Percentiles rank a stretch among this genome's conserved stretches.
Evolutionary conservation across 2,888 invertebrate genomes (phyloP).

Genomic region (Pantelozetes paolii): DNA sequence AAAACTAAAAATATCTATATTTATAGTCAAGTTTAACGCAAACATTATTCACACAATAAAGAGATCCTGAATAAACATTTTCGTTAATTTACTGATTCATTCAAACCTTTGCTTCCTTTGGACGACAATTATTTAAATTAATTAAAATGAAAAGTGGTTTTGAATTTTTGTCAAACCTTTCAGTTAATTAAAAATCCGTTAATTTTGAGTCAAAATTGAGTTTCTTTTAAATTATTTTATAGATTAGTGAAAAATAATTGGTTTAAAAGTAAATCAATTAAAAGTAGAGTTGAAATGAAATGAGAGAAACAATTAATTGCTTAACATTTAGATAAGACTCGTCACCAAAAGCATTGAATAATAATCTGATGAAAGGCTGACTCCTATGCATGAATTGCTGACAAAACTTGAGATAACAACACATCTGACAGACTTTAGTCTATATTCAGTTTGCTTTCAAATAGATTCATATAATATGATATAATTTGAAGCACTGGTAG

Average conservation of each 20-base stretch:
- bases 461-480: conserved; percentile 33
- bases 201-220: neutral
- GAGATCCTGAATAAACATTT: too few species aligned
- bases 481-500: conserved; percentile 1
- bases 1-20: neutral
- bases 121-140: too few species aligned
- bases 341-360: neutral
- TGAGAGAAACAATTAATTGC: neutral
- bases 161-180: too few species aligned
- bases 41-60: too few species aligned
- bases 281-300: neutral
- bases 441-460: neutral
- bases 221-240: neutral
- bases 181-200: too few species aligned
- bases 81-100: too few species aligned
- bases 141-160: too few species aligned
- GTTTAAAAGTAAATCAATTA: neutral
- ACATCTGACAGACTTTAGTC: neutral
- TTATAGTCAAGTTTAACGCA: too few species aligned
- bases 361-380: neutral
- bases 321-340: neutral
- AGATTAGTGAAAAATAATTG: conserved; percentile 9
- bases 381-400: neutral
- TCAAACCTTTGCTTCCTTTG: too few species aligned
- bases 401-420: neutral